Evolutionary conservation across 2,113 vertebrate genomes (phyloP).

Genomic region (Apodemus speciosus): DNA sequence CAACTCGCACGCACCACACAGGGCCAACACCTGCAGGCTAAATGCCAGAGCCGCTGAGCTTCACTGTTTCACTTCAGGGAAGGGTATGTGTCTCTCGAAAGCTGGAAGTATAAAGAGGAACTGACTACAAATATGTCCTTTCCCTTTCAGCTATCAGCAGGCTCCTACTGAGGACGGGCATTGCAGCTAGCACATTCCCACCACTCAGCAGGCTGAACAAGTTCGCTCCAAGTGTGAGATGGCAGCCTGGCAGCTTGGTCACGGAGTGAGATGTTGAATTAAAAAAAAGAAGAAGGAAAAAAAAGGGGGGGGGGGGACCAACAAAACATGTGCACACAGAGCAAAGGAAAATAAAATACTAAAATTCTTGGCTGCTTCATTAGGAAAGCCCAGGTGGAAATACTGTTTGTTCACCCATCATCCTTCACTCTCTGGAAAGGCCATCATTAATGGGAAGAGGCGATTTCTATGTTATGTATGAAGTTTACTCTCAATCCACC

Average conservation of each 20-base stretch:
- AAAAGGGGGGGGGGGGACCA: rapidly evolving
- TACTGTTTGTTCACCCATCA: neutral
- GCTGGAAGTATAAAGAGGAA: neutral
- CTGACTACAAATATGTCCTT: neutral
- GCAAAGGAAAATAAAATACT: neutral
- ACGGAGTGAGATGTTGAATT: neutral
- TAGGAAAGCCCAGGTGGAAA: constrained; percentile 33
- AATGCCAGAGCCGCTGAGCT: constrained; percentile 3
- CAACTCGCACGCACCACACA: neutral
- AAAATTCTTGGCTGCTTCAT: neutral
- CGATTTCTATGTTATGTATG: neutral
- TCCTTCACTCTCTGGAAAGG: neutral
- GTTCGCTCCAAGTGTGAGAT: neutral
- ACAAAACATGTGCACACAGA: neutral
- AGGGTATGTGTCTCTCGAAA: constrained; percentile 11
- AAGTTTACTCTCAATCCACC: constrained; percentile 16
- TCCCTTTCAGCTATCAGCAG: neutral
- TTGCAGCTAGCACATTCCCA: neutral
- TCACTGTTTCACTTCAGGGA: neutral
- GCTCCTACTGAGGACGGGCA: neutral
- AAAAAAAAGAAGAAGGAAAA: rapidly evolving
- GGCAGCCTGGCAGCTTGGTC: neutral
- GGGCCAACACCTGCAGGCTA: constrained; percentile 22
- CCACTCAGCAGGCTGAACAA: neutral
- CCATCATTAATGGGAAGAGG: neutral